These are phyloP conservation scores for Abrostola triplasia DNA, from an alignment of 2,888 invertebrate genomes.

Conservation along the genomic window DNA sequence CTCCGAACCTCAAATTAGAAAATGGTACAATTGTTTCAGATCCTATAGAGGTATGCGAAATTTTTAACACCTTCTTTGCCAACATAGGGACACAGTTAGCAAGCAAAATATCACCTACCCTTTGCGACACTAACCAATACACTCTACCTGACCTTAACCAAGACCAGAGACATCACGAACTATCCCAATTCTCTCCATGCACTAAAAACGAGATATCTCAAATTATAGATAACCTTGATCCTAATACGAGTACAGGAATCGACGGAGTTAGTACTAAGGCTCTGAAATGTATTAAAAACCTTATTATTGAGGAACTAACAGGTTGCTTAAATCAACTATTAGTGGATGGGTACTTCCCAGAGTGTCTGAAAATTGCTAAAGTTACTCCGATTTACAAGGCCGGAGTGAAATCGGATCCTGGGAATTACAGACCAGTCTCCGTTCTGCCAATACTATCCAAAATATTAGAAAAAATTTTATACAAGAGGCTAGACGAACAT, in stretches of 20 bases:
- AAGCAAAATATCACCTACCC: background rate
- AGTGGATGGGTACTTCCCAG: conserved; percentile 1
- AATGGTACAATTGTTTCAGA: background rate
- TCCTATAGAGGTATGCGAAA: background rate
- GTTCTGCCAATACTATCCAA: conserved; percentile 1
- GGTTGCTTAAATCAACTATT: background rate
- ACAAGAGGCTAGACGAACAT: too few relatives aligned
- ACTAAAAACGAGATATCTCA: background rate
- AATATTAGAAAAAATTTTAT: too few relatives aligned
- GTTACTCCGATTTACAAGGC: conserved; percentile 15
- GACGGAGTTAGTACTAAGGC: background rate
- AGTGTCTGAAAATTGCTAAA: conserved; percentile 14
- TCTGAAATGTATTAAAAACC: conserved; percentile 5
- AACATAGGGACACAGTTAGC: conserved; percentile 7
- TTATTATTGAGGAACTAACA: background rate
- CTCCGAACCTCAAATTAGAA: background rate
- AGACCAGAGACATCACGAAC: background rate
- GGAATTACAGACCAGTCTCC: conserved; percentile 15
- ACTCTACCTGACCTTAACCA: background rate
- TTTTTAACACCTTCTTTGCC: conserved; percentile 6
- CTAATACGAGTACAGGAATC: background rate
- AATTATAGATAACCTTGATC: conserved; percentile 4
- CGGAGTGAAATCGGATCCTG: conserved; percentile 5
- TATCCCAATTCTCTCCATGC: background rate
- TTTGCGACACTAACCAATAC: background rate